A percentile compares a stretch with the other conserved stretches of the same genome.
Evolutionary conservation across 35 echinoderm and acorn worm genomes (phyloP).

Genomic region (Apostichopus parvimensis): DNA sequence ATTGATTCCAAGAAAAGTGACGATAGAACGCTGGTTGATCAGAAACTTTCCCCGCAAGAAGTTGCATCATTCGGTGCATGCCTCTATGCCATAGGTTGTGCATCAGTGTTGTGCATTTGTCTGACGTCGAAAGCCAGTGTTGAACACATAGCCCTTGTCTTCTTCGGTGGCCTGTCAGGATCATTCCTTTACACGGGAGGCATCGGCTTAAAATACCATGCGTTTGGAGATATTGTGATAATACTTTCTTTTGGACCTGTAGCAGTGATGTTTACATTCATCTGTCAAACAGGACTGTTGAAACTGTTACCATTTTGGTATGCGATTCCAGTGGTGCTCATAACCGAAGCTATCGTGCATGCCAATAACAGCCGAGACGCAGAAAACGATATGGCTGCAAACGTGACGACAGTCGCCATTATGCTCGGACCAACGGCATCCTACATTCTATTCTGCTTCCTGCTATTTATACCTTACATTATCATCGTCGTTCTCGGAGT

Average conservation of each 20-base stretch:
- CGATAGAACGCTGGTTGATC: conserved; percentile 89
- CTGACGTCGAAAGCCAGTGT: conserved; percentile 79
- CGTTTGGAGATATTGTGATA: conserved; percentile 84
- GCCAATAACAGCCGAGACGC: conserved; percentile 95
- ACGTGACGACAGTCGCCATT: conserved; percentile 83
- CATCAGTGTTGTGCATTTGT: conserved; percentile 49
- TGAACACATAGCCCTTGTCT: conserved; percentile 93
- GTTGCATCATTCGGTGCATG: conserved; percentile 85
- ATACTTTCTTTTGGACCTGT: conserved; percentile 92
- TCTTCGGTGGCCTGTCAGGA: conserved; percentile 88
- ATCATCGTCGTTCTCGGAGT: conserved; percentile 75
- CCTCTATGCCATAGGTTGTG: conserved; percentile 84
- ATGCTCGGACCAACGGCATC: conserved; percentile 81
- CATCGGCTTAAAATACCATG: conserved; percentile 88
- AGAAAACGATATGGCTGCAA: conserved; percentile 71
- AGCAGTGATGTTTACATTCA: conserved; percentile 90
- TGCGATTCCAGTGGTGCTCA: conserved; percentile 87
- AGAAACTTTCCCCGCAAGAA: conserved; percentile 64
- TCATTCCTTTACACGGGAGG: conserved; percentile 98
- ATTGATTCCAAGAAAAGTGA: conserved; percentile 97
- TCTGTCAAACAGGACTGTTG: conserved; percentile 72
- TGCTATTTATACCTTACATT: conserved; percentile 89
- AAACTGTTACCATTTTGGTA: conserved; percentile 74
- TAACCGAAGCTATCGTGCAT: conserved; percentile 92
- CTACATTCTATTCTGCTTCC: conserved; percentile 73